A percentile compares a stretch with the other conserved stretches of the same genome.
Evolutionary conservation across 2,797 vertebrate genomes (phyloP).

Genomic region (Lacerta bilineata): DNA sequence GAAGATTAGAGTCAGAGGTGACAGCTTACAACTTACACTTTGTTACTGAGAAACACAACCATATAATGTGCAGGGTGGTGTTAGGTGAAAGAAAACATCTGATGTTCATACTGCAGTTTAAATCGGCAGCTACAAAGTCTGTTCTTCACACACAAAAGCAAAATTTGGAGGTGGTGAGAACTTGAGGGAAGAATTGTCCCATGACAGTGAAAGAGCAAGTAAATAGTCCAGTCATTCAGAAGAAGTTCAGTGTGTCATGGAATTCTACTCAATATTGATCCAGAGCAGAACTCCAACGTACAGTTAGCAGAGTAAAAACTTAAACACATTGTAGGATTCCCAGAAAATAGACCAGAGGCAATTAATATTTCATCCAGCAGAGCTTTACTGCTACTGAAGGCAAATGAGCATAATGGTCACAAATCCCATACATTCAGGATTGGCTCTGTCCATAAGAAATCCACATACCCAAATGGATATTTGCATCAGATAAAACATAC

Average conservation of each 20-base stretch:
- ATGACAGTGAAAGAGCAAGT: background rate
- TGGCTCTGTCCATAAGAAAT: too few relatives aligned
- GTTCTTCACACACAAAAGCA: background rate
- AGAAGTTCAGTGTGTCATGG: background rate
- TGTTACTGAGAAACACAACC: background rate
- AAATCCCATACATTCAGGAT: too few relatives aligned
- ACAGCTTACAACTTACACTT: background rate
- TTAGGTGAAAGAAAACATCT: background rate
- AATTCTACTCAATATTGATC: too few relatives aligned
- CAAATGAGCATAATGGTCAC: too few relatives aligned
- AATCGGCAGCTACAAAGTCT: background rate
- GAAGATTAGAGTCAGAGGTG: slow-evolving; percentile 20
- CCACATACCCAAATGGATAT: background rate
- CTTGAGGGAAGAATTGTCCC: accelerated
- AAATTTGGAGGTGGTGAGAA: background rate
- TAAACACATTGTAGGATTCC: too few relatives aligned
- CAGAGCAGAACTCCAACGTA: too few relatives aligned
- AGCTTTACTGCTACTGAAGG: too few relatives aligned
- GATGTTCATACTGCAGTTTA: background rate
- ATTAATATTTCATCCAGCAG: too few relatives aligned
- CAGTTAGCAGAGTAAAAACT: too few relatives aligned
- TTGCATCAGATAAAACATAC: background rate
- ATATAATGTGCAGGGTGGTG: background rate
- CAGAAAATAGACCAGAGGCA: too few relatives aligned
- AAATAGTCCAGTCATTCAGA: background rate